Conservation (phyloP, 2,113 vertebrate species). For the Phaethornis superciliosus region DNA sequence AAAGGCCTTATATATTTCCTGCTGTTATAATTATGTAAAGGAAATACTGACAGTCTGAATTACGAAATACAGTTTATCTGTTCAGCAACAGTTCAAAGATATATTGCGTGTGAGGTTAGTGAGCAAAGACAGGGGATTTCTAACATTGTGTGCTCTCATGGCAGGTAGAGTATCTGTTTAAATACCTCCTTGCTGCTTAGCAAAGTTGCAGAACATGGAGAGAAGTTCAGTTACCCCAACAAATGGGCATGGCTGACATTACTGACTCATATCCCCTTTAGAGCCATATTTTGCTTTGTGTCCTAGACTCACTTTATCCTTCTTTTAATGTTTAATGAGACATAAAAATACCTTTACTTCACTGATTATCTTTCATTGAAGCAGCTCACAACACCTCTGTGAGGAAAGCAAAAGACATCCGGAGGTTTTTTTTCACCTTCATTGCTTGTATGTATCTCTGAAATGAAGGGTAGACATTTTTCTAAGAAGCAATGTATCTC, state of each 20-base stretch:
- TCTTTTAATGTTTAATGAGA: slow-evolving; percentile 27
- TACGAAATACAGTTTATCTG: slow-evolving; percentile 74
- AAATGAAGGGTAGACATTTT: background rate
- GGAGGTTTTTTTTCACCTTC: background rate
- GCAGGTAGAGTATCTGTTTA: background rate
- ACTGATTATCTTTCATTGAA: background rate
- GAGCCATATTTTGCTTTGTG: background rate
- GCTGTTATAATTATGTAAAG: slow-evolving; percentile 67
- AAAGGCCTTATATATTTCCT: slow-evolving; percentile 64
- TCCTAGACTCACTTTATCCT: slow-evolving; percentile 3
- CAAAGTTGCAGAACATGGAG: background rate
- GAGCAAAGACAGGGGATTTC: background rate
- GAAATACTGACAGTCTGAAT: slow-evolving; percentile 69
- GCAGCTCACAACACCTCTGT: background rate
- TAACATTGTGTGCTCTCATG: background rate
- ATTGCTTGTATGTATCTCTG: background rate
- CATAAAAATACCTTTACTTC: background rate
- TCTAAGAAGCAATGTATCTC: background rate
- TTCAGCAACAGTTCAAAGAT: slow-evolving; percentile 51
- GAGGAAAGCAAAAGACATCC: background rate
- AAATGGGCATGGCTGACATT: background rate
- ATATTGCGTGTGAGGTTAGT: background rate
- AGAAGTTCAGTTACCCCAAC: background rate
- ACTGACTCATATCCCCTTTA: background rate
- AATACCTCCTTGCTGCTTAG: background rate